These are phyloP conservation scores for Falco berigora DNA, from an alignment of 2,797 vertebrate genomes.

Conservation along the genomic window DNA sequence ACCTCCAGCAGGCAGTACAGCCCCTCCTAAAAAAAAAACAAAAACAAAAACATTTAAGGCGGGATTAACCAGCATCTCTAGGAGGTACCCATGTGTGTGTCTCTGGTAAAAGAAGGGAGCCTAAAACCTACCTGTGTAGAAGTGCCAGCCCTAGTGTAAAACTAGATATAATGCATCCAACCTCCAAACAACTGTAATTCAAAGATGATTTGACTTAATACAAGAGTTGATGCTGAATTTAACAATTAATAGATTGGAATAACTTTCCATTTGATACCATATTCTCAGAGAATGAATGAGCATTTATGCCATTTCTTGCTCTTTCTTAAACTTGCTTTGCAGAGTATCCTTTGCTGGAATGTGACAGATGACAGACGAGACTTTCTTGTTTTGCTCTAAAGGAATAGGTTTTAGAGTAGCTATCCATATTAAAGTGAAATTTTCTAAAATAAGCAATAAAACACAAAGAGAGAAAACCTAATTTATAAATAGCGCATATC, in stretches of 20 bases:
- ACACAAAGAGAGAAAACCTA: not conserved
- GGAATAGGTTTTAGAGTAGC: not conserved
- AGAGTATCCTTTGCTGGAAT: not conserved
- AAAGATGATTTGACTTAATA: not conserved
- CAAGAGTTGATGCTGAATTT: not conserved
- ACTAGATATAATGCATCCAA: not conserved
- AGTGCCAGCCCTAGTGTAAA: not conserved
- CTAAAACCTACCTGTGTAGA: not conserved
- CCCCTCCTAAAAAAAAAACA: not conserved
- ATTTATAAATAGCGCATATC: not conserved
- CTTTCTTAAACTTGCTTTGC: not conserved
- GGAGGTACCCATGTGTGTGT: not conserved
- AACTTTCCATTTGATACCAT: not conserved
- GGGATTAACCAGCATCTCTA: not conserved
- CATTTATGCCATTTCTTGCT: not conserved
- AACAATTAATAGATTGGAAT: not conserved
- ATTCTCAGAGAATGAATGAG: not conserved
- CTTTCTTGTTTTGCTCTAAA: not conserved
- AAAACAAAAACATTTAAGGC: not conserved
- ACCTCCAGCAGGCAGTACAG: not conserved
- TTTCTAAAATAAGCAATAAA: constrained; percentile 16
- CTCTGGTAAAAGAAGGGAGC: not conserved
- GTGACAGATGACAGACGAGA: not conserved
- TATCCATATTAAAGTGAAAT: not conserved
- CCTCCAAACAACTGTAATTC: not conserved